Conservation (phyloP, 2,113 vertebrate genomes). For the Meleagris gallopavo region DNA sequence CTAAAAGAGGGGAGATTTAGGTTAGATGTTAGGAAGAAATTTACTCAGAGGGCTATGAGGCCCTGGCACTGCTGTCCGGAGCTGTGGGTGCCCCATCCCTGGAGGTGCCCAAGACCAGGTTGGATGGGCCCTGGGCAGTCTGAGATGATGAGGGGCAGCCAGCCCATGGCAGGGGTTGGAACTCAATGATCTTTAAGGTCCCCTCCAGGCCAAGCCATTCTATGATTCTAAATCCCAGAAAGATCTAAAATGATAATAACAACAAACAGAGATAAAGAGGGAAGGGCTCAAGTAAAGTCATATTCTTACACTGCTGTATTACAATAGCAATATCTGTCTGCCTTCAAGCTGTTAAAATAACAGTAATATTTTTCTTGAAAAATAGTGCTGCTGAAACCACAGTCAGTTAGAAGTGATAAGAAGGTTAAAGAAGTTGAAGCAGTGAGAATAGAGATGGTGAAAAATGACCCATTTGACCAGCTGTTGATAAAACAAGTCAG, state of each 20-base stretch:
- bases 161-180: no score
- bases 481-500: background rate
- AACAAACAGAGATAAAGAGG: background rate
- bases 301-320: background rate
- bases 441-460: background rate
- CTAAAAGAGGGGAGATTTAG: no score
- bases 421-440: slow-evolving; percentile 21
- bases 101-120: no score
- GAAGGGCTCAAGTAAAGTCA: background rate
- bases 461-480: background rate
- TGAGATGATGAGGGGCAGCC: no score
- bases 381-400: background rate
- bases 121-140: no score
- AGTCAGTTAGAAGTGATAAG: background rate
- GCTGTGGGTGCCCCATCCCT: no score
- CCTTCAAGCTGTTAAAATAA: background rate
- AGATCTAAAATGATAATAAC: background rate
- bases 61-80: no score
- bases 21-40: no score
- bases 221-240: background rate
- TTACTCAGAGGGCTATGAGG: no score
- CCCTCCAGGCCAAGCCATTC: no score
- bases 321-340: background rate
- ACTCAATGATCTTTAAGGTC: no score
- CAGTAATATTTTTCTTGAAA: background rate